Conservation (phyloP, 2,888 invertebrate genomes). For the Tetragonula carbonaria region DNA sequence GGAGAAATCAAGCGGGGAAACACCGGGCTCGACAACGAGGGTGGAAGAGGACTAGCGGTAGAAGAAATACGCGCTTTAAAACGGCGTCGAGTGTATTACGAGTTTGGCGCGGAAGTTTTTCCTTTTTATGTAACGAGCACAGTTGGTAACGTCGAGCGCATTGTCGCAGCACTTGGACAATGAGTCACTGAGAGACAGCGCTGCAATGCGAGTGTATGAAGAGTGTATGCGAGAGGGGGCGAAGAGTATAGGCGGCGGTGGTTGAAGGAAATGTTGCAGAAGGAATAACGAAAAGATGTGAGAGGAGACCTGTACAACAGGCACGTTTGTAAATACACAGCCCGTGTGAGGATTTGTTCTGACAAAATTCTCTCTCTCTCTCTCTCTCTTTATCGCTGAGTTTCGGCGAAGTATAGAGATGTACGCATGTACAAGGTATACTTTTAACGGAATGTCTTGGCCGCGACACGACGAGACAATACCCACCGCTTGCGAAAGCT, state of each 20-base stretch:
- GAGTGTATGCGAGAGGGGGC: not conserved
- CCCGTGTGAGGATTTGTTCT: constrained; percentile 48
- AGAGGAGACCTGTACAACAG: constrained; percentile 38
- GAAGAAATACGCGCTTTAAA: constrained; percentile 49
- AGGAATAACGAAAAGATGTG: constrained; percentile 32
- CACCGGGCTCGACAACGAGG: not conserved
- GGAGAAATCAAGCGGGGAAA: constrained; percentile 37
- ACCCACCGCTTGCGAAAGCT: constrained; percentile 16
- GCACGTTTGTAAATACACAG: constrained; percentile 62
- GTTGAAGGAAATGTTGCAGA: constrained; percentile 42
- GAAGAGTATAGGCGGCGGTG: not conserved
- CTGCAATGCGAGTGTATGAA: not conserved
- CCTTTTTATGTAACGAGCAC: constrained; percentile 65
- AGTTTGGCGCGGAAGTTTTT: constrained; percentile 55
- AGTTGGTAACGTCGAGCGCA: constrained; percentile 61
- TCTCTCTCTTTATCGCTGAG: no score
- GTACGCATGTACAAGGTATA: constrained; percentile 24
- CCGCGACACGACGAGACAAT: constrained; percentile 31
- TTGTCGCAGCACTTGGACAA: constrained; percentile 67
- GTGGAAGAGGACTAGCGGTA: not conserved
- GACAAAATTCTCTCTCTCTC: constrained; percentile 12
- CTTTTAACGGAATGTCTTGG: constrained; percentile 65
- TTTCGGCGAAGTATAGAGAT: not conserved
- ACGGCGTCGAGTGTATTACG: constrained; percentile 64
- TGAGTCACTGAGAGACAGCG: constrained; percentile 59